These are phyloP conservation scores for Trissonchulus sp. DNA, from an alignment of 2,888 invertebrate genomes.

Conservation along the genomic window DNA sequence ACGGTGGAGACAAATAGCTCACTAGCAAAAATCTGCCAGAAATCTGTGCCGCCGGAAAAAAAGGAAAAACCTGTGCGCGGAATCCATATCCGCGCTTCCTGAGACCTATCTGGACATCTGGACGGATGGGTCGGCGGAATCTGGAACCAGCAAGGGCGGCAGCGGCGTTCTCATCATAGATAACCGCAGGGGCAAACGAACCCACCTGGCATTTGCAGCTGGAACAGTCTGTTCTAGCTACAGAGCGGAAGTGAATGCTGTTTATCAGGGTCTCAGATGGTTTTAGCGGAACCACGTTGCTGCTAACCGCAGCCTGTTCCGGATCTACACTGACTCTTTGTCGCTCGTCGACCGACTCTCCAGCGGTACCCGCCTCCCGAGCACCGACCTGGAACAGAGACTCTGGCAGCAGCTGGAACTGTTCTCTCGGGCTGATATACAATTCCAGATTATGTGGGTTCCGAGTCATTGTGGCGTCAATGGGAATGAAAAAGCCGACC, in stretches of 20 bases:
- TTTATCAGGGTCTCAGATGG: background rate
- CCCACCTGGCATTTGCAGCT: background rate
- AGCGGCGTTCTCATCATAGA: background rate
- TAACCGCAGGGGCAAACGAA: background rate
- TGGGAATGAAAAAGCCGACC: background rate
- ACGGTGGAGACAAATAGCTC: background rate
- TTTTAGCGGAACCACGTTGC: background rate
- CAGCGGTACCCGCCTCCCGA: no score
- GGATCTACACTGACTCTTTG: background rate
- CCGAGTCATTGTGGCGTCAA: background rate
- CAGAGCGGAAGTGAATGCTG: background rate
- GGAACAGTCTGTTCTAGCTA: background rate
- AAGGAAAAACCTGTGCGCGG: background rate
- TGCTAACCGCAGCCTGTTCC: background rate
- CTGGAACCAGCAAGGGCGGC: background rate
- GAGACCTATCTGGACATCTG: background rate
- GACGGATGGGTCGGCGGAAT: background rate
- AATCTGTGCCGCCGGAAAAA: background rate
- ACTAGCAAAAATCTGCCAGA: background rate
- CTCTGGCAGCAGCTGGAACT: background rate
- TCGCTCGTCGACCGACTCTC: background rate
- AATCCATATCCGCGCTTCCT: background rate
- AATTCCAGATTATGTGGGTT: background rate
- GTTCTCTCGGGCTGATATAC: background rate
- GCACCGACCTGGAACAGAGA: no score